Percentiles rank a stretch among this genome's conserved stretches.
These are phyloP conservation scores for Corapipo altera DNA, from an alignment of 2,113 vertebrate species.

Conservation along the genomic window DNA sequence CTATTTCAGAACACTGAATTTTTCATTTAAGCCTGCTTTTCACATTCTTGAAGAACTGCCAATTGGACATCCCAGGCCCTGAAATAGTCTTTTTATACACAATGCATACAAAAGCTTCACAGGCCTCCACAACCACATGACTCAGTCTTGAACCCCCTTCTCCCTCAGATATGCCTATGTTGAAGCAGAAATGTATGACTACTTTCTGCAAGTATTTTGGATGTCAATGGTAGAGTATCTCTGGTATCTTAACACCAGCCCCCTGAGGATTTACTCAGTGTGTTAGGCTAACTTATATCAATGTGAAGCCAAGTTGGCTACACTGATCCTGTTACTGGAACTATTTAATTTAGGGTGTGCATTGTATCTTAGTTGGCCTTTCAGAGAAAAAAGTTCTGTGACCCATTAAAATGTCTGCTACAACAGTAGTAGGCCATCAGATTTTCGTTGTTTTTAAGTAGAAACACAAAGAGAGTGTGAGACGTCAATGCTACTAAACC, in stretches of 20 bases:
- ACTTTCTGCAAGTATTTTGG: background rate
- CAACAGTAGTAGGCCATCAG: background rate
- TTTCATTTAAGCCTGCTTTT: background rate
- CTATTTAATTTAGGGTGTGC: background rate
- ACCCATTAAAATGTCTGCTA: background rate
- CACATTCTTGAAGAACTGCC: constrained; percentile 41
- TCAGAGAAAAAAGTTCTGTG: background rate
- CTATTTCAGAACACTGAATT: background rate
- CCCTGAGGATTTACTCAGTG: background rate
- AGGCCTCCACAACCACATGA: background rate
- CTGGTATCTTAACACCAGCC: background rate
- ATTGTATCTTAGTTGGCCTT: background rate
- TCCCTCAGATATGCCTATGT: background rate
- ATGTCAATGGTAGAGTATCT: background rate
- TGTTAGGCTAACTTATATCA: background rate
- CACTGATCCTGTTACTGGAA: background rate
- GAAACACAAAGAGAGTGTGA: background rate
- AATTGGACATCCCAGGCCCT: background rate
- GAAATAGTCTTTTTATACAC: background rate
- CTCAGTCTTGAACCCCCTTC: background rate
- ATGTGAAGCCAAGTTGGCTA: background rate
- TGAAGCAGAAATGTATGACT: background rate
- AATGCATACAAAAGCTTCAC: background rate
- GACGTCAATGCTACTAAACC: background rate
- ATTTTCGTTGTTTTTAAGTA: background rate